These are phyloP conservation scores for Orussus abietinus DNA, from an alignment of 1,140 invertebrate species.

Conservation along the genomic window DNA sequence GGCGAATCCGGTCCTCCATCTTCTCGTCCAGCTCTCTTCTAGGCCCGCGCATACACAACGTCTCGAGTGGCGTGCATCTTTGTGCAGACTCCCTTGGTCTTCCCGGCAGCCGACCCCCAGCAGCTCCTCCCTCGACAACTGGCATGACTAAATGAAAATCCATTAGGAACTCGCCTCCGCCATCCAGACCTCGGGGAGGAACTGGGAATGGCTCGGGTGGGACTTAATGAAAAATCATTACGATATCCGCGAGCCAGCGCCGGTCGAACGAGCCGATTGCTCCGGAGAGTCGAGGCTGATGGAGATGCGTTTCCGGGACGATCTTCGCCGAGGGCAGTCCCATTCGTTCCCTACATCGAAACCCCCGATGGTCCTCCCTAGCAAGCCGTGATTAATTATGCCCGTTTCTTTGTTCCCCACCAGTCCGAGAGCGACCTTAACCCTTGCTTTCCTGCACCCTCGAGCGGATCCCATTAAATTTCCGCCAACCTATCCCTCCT, in stretches of 20 bases:
- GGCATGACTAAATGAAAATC: slow-evolving; percentile 24
- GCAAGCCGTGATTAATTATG: too few relatives aligned
- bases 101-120: not conserved
- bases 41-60: not conserved
- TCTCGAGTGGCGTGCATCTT: not conserved
- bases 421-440: too few relatives aligned
- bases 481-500: too few relatives aligned
- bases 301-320: not conserved
- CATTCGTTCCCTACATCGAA: not conserved
- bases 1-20: slow-evolving; percentile 17
- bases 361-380: too few relatives aligned
- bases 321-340: too few relatives aligned
- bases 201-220: not conserved
- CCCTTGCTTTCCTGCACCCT: too few relatives aligned
- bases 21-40: too few relatives aligned
- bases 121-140: not conserved
- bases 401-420: too few relatives aligned
- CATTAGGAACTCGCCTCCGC: slow-evolving; percentile 22
- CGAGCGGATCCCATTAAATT: too few relatives aligned
- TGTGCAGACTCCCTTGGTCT: not conserved
- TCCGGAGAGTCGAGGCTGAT: not conserved
- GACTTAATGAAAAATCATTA: slow-evolving; percentile 22
- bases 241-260: slow-evolving; percentile 7
- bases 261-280: not conserved
- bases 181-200: too few relatives aligned